These are phyloP conservation scores for Drosophila robusta DNA, from an alignment of 2,888 invertebrate species.

Conservation along the genomic window DNA sequence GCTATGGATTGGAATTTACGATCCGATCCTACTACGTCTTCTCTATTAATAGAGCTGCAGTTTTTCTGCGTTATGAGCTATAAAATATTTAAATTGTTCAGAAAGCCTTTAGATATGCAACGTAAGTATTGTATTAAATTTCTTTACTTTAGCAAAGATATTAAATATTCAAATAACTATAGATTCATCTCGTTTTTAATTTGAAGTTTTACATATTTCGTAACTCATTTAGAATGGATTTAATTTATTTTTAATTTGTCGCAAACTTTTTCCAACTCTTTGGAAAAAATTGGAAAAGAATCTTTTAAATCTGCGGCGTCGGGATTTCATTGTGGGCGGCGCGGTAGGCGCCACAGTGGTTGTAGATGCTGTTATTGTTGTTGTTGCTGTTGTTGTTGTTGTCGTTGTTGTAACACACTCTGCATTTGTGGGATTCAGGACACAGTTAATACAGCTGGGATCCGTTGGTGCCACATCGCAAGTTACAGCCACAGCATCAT, in stretches of 20 bases:
- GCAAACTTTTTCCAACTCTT: background rate
- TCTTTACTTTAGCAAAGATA: no score
- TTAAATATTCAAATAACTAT: no score
- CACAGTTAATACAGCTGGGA: slow-evolving; percentile 32
- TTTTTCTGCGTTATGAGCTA: background rate
- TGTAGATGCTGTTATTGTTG: background rate
- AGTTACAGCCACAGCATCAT: slow-evolving; percentile 33
- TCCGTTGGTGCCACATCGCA: slow-evolving; percentile 38
- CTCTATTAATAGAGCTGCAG: slow-evolving; percentile 31
- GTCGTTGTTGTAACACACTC: slow-evolving; percentile 24
- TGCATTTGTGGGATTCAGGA: slow-evolving; percentile 14
- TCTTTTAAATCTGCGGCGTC: slow-evolving; percentile 3
- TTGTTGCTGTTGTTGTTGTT: background rate
- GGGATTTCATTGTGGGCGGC: background rate
- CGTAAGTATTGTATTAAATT: no score
- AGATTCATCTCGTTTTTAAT: background rate
- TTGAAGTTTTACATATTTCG: background rate
- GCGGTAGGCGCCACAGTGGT: slow-evolving; percentile 6
- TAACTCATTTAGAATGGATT: slow-evolving; percentile 10
- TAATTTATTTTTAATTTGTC: slow-evolving; percentile 9
- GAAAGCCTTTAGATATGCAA: no score
- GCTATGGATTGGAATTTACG: slow-evolving; percentile 35
- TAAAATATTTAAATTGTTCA: background rate
- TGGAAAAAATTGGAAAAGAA: background rate
- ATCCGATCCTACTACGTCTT: background rate